These are phyloP conservation scores for Naja naja DNA, from an alignment of 2,113 vertebrate genomes.

Conservation along the genomic window DNA sequence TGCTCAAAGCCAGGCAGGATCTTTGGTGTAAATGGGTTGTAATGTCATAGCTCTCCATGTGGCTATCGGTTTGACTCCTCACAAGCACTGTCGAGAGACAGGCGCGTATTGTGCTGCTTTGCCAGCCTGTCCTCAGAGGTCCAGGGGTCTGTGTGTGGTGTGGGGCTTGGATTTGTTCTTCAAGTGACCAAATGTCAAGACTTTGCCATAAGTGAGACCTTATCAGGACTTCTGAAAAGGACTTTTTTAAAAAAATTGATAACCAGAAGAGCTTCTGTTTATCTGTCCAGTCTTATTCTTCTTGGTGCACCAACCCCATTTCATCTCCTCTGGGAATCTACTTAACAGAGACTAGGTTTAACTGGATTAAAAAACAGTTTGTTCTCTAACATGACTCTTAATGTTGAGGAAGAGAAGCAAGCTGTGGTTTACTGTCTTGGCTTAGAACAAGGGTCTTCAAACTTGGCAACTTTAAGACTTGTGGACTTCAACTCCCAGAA, in stretches of 20 bases:
- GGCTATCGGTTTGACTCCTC: not conserved
- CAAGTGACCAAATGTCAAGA: not conserved
- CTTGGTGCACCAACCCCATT: not conserved
- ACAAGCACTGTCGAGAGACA: not conserved
- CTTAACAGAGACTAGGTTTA: not conserved
- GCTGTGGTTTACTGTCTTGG: not conserved
- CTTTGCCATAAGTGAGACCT: not conserved
- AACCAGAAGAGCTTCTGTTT: not conserved
- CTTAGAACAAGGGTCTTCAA: not conserved
- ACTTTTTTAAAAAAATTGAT: too few species aligned
- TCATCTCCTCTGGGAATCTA: not conserved
- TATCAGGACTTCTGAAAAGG: not conserved
- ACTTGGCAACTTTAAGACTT: too few species aligned
- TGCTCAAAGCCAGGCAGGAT: conserved; percentile 85
- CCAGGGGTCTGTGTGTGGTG: too few species aligned
- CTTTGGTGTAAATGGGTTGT: conserved; percentile 75
- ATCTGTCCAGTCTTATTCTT: not conserved
- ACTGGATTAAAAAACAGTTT: not conserved
- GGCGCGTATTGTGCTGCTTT: not conserved
- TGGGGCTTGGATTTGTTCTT: not conserved
- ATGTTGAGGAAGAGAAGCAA: not conserved
- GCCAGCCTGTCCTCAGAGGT: not conserved
- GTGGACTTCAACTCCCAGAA: too few species aligned
- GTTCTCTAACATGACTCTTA: not conserved
- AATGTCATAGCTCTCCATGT: not conserved